phyloP scores from a whole-genome alignment of 37 sponge, comb jelly and placozoan species.

The Beroe forskalii region DNA sequence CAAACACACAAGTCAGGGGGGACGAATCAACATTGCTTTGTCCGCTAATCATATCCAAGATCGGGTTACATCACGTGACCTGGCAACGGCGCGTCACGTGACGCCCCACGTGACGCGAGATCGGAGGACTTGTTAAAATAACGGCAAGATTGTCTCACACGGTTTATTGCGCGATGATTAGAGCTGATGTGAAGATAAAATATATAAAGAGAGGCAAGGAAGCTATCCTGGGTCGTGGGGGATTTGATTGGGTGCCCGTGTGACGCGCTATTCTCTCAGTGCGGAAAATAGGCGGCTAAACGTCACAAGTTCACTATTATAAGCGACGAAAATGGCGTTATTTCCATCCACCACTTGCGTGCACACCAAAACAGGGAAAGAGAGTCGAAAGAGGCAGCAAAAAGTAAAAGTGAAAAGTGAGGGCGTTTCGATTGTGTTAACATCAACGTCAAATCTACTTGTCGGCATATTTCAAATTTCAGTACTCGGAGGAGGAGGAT shows the following conservation, averaged over 20 bases:
- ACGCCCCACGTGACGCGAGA: conserved; percentile 14
- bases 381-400: no score
- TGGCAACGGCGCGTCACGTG: conserved; percentile 7
- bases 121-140: conserved; percentile 51
- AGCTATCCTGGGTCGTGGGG: neutral
- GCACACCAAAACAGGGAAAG: neutral
- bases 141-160: conserved; percentile 63
- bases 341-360: no score
- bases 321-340: no score
- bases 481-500: neutral
- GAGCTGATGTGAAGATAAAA: neutral
- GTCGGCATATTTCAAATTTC: neutral
- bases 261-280: no score
- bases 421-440: neutral
- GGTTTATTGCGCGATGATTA: conserved; percentile 50
- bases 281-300: no score
- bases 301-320: no score
- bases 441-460: neutral
- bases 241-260: neutral
- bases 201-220: neutral
- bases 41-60: conserved; percentile 58
- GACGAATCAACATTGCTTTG: conserved; percentile 63
- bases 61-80: conserved; percentile 58
- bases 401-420: no score
- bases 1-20: conserved; percentile 56